Evolutionary conservation across 1,140 invertebrate species (phyloP).

Genomic region (Steinernema khuongi): DNA sequence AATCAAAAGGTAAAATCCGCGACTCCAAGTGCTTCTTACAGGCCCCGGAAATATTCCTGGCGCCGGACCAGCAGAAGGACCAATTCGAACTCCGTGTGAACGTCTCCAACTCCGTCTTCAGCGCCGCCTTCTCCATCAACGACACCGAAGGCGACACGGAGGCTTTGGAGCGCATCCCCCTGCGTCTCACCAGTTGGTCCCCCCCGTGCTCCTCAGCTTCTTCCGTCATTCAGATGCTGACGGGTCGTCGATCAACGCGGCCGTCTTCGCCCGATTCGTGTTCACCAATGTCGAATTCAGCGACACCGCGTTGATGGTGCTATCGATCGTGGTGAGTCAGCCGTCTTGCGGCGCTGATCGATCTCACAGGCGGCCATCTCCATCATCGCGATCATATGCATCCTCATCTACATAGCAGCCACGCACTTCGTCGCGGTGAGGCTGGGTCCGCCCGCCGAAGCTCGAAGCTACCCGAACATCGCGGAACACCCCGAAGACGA

Average conservation of each 20-base stretch:
- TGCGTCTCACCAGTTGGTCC: neutral
- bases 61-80: too few relatives aligned
- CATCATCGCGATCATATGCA: neutral
- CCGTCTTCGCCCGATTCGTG: neutral
- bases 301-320: neutral
- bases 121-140: neutral
- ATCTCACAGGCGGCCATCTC: neutral
- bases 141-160: neutral
- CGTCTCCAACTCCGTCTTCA: neutral
- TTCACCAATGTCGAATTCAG: neutral
- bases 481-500: neutral
- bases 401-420: neutral
- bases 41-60: too few relatives aligned
- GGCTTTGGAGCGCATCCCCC: neutral
- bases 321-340: neutral
- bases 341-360: neutral
- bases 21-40: too few relatives aligned
- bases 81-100: too few relatives aligned
- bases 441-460: neutral
- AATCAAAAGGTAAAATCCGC: too few relatives aligned
- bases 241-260: neutral
- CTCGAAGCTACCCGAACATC: neutral
- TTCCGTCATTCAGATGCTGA: neutral
- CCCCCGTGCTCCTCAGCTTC: neutral
- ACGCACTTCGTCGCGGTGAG: neutral